These are phyloP conservation scores for Bruchidius siliquastri DNA, from an alignment of 2,888 invertebrate species.

Conservation along the genomic window DNA sequence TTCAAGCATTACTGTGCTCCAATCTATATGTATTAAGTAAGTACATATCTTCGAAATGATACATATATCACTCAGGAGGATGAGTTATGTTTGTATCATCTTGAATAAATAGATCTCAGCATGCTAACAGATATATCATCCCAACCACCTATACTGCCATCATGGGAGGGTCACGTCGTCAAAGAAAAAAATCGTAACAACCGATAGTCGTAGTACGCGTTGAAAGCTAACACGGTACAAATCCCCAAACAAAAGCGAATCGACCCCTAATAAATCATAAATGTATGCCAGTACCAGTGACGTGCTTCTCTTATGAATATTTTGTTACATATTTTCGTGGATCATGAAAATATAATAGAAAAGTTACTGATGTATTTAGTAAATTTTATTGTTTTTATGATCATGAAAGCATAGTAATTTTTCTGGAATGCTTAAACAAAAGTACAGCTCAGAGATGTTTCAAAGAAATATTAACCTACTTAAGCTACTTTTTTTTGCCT, in stretches of 20 bases:
- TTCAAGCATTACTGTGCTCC: neutral
- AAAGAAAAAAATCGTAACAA: neutral
- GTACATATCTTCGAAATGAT: neutral
- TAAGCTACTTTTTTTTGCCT: too few relatives aligned
- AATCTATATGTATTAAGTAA: neutral
- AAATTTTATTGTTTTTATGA: too few relatives aligned
- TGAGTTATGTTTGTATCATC: neutral
- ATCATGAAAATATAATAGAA: too few relatives aligned
- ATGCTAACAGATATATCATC: neutral
- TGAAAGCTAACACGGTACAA: constrained; percentile 1
- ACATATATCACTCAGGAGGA: neutral
- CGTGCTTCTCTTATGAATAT: neutral
- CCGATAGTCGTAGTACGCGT: neutral
- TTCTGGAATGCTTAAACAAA: too few relatives aligned
- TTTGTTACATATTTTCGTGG: too few relatives aligned
- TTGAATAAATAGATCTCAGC: neutral
- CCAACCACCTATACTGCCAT: neutral
- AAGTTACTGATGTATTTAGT: too few relatives aligned
- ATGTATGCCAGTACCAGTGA: neutral
- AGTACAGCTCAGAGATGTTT: too few relatives aligned
- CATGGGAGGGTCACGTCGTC: neutral
- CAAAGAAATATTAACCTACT: too few relatives aligned
- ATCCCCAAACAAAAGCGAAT: neutral
- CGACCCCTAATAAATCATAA: constrained; percentile 5
- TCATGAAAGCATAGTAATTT: too few relatives aligned